phyloP scores from a whole-genome alignment of 2,888 invertebrate species.

The Chorisops tibialis region DNA sequence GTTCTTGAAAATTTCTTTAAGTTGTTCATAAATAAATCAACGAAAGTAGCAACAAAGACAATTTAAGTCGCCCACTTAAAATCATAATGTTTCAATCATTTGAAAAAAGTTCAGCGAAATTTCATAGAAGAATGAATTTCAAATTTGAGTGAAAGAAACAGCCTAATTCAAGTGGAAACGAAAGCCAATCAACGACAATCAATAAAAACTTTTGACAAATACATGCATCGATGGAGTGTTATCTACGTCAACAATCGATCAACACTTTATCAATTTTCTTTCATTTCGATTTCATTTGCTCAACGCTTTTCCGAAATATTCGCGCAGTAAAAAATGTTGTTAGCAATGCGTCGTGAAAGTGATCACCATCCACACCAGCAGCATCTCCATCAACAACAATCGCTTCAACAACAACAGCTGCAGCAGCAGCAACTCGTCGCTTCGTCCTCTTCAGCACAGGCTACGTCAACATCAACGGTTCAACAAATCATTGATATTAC shows the following conservation, averaged over 20 bases:
- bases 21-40: no score
- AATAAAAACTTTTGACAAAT: not conserved
- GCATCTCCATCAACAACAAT: slow-evolving; percentile 30
- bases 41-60: no score
- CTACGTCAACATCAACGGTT: slow-evolving; percentile 15
- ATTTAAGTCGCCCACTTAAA: no score
- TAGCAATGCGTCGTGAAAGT: slow-evolving; percentile 76
- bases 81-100: no score
- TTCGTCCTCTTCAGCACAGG: slow-evolving; percentile 17
- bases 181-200: not conserved
- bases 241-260: not conserved
- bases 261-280: not conserved
- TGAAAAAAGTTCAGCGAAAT: no score
- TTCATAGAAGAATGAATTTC: no score
- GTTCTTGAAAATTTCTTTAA: no score
- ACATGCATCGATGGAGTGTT: slow-evolving; percentile 1
- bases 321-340: slow-evolving; percentile 52
- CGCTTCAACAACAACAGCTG: slow-evolving; percentile 24
- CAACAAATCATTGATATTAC: slow-evolving; percentile 1
- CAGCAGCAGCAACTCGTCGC: slow-evolving; percentile 14
- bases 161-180: not conserved
- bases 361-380: slow-evolving; percentile 52
- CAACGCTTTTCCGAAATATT: slow-evolving; percentile 9
- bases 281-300: not conserved
- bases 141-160: not conserved